Base-by-base conservation (phyloP, 2,888 invertebrate genomes). In the Chrysotoxum bicinctum region DNA sequence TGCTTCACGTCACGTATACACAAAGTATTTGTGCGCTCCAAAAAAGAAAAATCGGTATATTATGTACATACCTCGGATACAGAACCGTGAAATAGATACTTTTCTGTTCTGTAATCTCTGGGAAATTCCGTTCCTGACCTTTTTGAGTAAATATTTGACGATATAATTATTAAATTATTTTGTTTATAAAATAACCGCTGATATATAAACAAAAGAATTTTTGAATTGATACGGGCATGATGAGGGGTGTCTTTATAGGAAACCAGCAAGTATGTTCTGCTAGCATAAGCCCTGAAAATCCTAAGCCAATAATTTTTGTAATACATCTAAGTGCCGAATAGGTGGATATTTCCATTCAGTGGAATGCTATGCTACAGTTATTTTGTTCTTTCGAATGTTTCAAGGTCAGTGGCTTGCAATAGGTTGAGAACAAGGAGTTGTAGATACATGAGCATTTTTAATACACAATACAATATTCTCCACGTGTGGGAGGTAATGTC, bases 1-100 rank as follows among this genome's bases (percentile, higher is more conserved):
- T 70, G 76, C 32, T 26, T n/a, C 14, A 14, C 30, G 50, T 76
- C 81, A 81, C 64, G 81, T 81, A 76, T 48, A 64, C 58, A 30
- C n/a, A 0, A 23, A 64, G 32, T 7, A 35, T 21, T 56, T 19
- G 19, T 56, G 21, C 19, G 35, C 35, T 21, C 35, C 14, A 35
- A 21, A 58, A 56, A 19, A 54, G 26, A 30, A 4, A 56, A 26
- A 50, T 23, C 14, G 50, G 1, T 50, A 50, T 23, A 30, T 30
- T 26, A 54, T 12, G 3, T 12, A 12, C 12, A 35, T 37, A 14
- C 21, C 21, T 58, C n/a, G 35, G 21, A 35, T 35, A 21, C 26
- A n/a, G 26, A 60, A 43, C 6, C 69, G 60, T 35, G 32, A 43
- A 75, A 35, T n/a, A 70, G 58, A 70, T 43, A 77, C 30, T 58